Conservation (phyloP, 2,113 vertebrate species). For the Emydocephalus ijimae region DNA sequence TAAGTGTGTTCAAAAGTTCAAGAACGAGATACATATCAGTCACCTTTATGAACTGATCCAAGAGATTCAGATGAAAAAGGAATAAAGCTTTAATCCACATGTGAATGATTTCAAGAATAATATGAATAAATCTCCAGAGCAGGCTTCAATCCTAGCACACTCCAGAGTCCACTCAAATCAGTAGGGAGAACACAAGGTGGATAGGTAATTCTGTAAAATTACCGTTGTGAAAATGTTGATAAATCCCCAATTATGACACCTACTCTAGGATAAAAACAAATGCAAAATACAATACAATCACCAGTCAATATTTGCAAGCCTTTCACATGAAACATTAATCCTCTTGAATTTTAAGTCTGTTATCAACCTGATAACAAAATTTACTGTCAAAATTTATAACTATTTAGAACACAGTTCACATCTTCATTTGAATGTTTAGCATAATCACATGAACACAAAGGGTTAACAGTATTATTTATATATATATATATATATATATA, state of each 20-base stretch:
- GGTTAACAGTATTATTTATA: too few species aligned
- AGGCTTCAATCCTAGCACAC: conserved; percentile 63
- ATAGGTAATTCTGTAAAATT: conserved; percentile 70
- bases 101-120: conserved; percentile 56
- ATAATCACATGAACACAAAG: not conserved
- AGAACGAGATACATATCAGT: conserved; percentile 34
- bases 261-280: conserved; percentile 59
- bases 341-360: conserved; percentile 39
- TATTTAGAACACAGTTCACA: conserved; percentile 25
- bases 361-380: conserved; percentile 32
- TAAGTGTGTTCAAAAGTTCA: conserved; percentile 42
- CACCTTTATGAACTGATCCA: conserved; percentile 51
- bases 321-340: conserved; percentile 56
- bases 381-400: not conserved
- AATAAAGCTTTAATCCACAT: conserved; percentile 61
- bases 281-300: conserved; percentile 56
- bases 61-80: conserved; percentile 40
- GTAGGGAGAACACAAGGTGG: conserved; percentile 62
- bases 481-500: too few species aligned
- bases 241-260: conserved; percentile 66
- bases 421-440: not conserved
- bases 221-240: conserved; percentile 66
- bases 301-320: conserved; percentile 59
- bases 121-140: conserved; percentile 63
- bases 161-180: conserved; percentile 64